These are phyloP conservation scores for Ceratitis capitata DNA, from an alignment of 1,140 invertebrate species.

Conservation along the genomic window DNA sequence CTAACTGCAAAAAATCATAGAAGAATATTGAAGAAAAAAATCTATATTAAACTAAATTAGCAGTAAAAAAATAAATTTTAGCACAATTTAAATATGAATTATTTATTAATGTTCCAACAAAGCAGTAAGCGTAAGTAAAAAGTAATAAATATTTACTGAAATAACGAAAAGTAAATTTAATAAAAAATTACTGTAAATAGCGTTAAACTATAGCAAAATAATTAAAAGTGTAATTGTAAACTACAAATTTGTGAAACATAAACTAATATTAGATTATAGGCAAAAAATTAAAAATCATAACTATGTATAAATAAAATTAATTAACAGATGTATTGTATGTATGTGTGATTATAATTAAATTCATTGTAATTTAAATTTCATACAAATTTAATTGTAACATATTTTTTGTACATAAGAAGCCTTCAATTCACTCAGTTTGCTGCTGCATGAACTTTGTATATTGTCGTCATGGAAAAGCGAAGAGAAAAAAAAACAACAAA, in stretches of 20 bases:
- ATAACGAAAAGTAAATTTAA: background rate
- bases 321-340: background rate
- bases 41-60: background rate
- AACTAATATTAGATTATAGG: background rate
- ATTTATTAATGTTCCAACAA: background rate
- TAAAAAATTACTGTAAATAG: background rate
- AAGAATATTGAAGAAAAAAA: background rate
- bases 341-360: conserved; percentile 1
- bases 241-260: background rate
- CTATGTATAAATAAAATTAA: conserved; percentile 14
- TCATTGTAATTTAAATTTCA: conserved; percentile 22
- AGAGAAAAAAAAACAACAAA: background rate
- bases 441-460: conserved; percentile 9
- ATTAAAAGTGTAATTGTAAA: conserved; percentile 2
- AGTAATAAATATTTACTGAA: background rate
- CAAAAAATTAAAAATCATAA: background rate
- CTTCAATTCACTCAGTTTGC: background rate
- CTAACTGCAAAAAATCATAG: background rate
- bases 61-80: conserved; percentile 19
- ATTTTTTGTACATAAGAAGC: conserved; percentile 19
- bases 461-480: conserved; percentile 2
- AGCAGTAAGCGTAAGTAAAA: no score
- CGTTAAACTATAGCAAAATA: background rate
- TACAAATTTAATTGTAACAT: background rate
- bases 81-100: conserved; percentile 9